Conservation (phyloP, 2,113 vertebrate species). For the Sarotherodon lohbergeri region DNA sequence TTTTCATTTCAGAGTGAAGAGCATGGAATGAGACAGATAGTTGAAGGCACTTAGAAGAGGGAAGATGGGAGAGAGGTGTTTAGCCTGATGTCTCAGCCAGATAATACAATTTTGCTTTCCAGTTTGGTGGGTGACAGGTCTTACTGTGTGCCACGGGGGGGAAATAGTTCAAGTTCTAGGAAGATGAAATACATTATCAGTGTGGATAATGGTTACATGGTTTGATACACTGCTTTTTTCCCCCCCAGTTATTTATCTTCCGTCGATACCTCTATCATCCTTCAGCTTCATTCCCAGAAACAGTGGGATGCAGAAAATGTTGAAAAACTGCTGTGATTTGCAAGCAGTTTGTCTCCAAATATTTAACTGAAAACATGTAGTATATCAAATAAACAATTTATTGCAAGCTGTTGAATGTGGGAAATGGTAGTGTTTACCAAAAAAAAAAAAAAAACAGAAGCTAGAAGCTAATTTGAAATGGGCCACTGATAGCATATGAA, state of each 20-base stretch:
- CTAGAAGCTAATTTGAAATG: background rate
- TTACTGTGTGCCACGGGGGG: background rate
- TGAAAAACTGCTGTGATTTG: background rate
- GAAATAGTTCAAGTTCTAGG: background rate
- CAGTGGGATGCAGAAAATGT: background rate
- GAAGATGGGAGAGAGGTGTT: background rate
- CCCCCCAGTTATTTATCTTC: background rate
- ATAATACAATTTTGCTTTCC: background rate
- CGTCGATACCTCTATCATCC: background rate
- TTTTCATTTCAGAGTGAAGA: background rate
- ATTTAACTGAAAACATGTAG: background rate
- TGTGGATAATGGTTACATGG: background rate
- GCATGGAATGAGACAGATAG: background rate
- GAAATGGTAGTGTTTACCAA: background rate
- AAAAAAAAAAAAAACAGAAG: background rate
- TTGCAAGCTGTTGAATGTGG: background rate
- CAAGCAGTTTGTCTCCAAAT: background rate
- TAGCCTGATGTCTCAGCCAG: background rate
- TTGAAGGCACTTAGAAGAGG: background rate
- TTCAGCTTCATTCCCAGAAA: background rate
- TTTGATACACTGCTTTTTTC: background rate
- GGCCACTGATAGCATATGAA: background rate
- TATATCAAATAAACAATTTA: background rate
- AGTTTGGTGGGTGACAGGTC: background rate
- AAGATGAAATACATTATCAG: background rate